Evolutionary conservation across 2,113 vertebrate genomes (phyloP).

Genomic region (Istiophorus platypterus): DNA sequence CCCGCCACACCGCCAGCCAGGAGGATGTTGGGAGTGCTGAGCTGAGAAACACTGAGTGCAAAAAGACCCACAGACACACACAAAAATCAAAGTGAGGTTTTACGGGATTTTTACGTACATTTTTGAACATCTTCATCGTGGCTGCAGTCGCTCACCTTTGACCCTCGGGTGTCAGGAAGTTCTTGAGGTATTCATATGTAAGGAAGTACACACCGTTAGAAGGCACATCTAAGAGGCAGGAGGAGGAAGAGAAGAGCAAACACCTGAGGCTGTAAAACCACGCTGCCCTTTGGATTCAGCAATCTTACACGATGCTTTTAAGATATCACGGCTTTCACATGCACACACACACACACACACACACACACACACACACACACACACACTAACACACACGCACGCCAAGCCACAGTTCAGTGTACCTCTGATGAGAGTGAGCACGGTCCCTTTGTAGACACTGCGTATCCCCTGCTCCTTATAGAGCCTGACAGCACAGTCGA

Average conservation of each 20-base stretch:
- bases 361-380: constrained; percentile 31
- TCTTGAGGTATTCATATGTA: constrained; percentile 84
- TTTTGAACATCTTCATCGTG: not conserved
- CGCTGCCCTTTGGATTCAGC: not conserved
- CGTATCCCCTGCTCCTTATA: constrained; percentile 81
- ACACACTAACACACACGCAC: not conserved
- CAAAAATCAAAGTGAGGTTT: constrained; percentile 5
- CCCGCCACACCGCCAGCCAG: constrained; percentile 82
- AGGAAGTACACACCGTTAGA: constrained; percentile 85
- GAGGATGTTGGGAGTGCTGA: constrained; percentile 82
- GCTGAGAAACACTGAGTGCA: constrained; percentile 70
- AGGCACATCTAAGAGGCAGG: constrained; percentile 81
- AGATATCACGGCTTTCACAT: no score
- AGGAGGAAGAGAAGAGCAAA: not conserved
- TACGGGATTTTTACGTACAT: not conserved
- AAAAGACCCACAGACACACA: not conserved
- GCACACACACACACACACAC: no score
- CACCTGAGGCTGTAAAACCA: not conserved
- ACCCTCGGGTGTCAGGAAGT: constrained; percentile 78
- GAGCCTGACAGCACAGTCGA: constrained; percentile 81
- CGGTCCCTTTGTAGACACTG: constrained; percentile 83
- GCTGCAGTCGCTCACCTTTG: constrained; percentile 71
- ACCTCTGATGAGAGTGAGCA: constrained; percentile 86
- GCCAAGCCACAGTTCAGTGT: not conserved
- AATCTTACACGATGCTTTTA: not conserved